Conservation (phyloP, 2,888 invertebrate species). For the Apomyelois bistriatella region DNA sequence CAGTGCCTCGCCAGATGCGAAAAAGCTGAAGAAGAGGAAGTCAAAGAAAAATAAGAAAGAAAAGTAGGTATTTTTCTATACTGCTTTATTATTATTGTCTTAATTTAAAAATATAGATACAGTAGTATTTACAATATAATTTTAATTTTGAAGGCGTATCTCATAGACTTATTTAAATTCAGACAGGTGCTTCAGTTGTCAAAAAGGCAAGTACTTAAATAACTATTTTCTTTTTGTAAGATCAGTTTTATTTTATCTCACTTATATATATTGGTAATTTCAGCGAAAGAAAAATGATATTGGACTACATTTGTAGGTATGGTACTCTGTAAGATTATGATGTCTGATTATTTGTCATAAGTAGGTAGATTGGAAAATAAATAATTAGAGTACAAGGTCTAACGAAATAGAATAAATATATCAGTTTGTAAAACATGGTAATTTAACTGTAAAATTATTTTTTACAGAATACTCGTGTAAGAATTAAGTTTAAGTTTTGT, state of each 20-base stretch:
- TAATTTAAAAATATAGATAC: background rate
- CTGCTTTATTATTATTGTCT: slow-evolving; percentile 10
- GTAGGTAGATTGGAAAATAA: background rate
- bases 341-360: background rate
- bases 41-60: slow-evolving; percentile 87
- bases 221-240: background rate
- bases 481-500: background rate
- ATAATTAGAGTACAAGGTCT: background rate
- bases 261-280: slow-evolving; percentile 42
- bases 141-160: slow-evolving; percentile 27
- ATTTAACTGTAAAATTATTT: background rate
- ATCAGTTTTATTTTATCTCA: slow-evolving; percentile 18
- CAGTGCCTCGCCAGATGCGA: slow-evolving; percentile 86
- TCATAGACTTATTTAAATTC: slow-evolving; percentile 56
- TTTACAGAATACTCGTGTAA: background rate
- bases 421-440: no score
- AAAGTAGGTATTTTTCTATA: slow-evolving; percentile 76
- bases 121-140: slow-evolving; percentile 20
- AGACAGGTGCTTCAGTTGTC: slow-evolving; percentile 71
- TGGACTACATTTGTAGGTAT: slow-evolving; percentile 70
- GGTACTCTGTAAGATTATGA: slow-evolving; percentile 22
- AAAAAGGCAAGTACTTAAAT: slow-evolving; percentile 65
- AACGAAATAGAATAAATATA: no score
- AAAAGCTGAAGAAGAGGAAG: slow-evolving; percentile 89
- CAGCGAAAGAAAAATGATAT: slow-evolving; percentile 72